A percentile compares a stretch with the other conserved stretches of the same genome.
These are phyloP conservation scores for Calameuta filiformis DNA, from an alignment of 2,888 invertebrate genomes.

Conservation along the genomic window DNA sequence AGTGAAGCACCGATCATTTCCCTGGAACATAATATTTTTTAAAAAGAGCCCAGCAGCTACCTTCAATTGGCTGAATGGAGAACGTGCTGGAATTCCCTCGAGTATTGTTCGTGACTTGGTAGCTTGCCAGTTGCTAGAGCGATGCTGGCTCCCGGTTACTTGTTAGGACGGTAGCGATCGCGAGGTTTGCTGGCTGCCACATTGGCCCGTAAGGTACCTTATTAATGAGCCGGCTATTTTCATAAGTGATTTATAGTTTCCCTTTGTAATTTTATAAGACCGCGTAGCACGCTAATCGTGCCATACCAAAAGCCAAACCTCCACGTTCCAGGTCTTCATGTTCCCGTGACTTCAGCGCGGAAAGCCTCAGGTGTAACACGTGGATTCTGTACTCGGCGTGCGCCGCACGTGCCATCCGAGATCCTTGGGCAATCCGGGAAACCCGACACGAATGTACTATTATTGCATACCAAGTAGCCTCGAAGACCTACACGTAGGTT, in stretches of 20 bases:
- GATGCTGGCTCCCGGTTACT: not conserved
- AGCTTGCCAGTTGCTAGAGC: slow-evolving; percentile 17
- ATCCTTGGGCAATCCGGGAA: not conserved
- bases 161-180: not conserved
- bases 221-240: slow-evolving; percentile 22
- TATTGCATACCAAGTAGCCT: not conserved
- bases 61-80: slow-evolving; percentile 13
- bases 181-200: not conserved
- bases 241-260: slow-evolving; percentile 20
- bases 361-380: not conserved
- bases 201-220: slow-evolving; percentile 9
- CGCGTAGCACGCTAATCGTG: not conserved
- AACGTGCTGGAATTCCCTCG: slow-evolving; percentile 19
- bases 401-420: not conserved
- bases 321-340: not conserved
- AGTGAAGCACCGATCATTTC: slow-evolving; percentile 8
- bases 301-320: not conserved
- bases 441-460: not conserved
- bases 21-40: slow-evolving; percentile 13
- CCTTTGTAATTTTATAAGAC: slow-evolving; percentile 13
- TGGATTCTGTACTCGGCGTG: not conserved
- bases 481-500: not conserved
- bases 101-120: slow-evolving; percentile 25
- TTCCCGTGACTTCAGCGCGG: not conserved
- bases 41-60: not conserved